A percentile compares a stretch with the other conserved stretches of the same genome.
Evolutionary conservation across 2,888 invertebrate genomes (phyloP).

Genomic region (Enchytraeus crypticus): DNA sequence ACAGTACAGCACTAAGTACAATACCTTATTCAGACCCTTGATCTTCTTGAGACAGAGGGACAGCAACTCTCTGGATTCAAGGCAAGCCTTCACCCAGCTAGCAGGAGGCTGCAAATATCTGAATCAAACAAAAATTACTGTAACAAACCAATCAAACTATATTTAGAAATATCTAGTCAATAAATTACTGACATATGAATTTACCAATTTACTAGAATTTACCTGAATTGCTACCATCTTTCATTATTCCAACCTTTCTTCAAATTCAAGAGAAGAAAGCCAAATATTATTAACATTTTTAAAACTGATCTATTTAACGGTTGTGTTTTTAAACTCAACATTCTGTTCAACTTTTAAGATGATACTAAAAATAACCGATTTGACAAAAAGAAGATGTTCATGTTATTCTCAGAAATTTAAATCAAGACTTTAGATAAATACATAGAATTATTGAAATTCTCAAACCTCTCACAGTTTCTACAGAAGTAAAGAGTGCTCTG

Average conservation of each 20-base stretch:
- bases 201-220: neutral
- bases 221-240: neutral
- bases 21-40: constrained; percentile 66
- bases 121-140: constrained; percentile 46
- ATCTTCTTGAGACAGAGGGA: constrained; percentile 79
- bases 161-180: neutral
- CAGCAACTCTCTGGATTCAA: constrained; percentile 85
- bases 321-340: no score
- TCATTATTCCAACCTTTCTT: no score
- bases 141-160: neutral
- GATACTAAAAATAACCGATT: no score
- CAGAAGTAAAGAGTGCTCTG: constrained; percentile 77
- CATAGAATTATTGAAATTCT: no score
- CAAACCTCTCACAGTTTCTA: constrained; percentile 77
- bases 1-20: no score
- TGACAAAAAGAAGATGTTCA: no score
- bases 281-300: no score
- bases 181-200: neutral
- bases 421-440: no score
- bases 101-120: constrained; percentile 68
- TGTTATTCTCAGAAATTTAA: no score
- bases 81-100: constrained; percentile 51
- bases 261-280: neutral
- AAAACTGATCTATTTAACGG: no score
- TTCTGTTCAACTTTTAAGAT: no score